Evolutionary conservation across 2,113 vertebrate genomes (phyloP).

Genomic region (Australoheros scitulus): DNA sequence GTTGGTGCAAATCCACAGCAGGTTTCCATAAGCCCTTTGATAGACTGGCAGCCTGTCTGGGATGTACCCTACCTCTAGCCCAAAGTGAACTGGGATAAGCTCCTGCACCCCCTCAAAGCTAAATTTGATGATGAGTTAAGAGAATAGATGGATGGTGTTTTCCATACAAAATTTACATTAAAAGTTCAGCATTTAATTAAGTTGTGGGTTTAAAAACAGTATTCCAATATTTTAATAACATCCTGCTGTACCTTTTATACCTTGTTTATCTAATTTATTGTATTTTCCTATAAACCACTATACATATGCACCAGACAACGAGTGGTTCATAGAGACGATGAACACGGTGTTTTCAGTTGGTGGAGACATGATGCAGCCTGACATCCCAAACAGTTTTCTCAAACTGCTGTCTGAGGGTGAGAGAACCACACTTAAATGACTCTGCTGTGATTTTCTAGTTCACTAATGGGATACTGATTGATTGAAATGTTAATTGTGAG

Average conservation of each 20-base stretch:
- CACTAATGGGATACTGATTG: background rate
- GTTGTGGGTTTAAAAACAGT: no score
- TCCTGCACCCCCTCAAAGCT: no score
- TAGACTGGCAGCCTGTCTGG: background rate
- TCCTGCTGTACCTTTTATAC: background rate
- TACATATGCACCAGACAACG: constrained; percentile 93
- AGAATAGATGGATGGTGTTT: no score
- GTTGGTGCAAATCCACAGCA: background rate
- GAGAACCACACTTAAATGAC: constrained; percentile 2
- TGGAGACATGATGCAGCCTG: constrained; percentile 89
- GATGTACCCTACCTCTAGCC: background rate
- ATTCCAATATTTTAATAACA: background rate
- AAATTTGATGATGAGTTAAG: no score
- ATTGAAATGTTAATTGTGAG: background rate
- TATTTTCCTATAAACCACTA: constrained; percentile 79
- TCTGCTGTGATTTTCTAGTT: background rate
- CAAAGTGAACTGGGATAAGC: background rate
- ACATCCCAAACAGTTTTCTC: constrained; percentile 92
- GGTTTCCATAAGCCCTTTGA: background rate
- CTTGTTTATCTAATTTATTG: background rate
- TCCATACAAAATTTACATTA: no score
- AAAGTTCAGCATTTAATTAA: no score
- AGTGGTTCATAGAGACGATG: constrained; percentile 98
- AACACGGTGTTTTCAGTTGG: constrained; percentile 91
- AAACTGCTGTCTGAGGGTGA: constrained; percentile 91